Base-by-base conservation (phyloP, 2,888 invertebrate species). In the Xestia sexstrigata region DNA sequence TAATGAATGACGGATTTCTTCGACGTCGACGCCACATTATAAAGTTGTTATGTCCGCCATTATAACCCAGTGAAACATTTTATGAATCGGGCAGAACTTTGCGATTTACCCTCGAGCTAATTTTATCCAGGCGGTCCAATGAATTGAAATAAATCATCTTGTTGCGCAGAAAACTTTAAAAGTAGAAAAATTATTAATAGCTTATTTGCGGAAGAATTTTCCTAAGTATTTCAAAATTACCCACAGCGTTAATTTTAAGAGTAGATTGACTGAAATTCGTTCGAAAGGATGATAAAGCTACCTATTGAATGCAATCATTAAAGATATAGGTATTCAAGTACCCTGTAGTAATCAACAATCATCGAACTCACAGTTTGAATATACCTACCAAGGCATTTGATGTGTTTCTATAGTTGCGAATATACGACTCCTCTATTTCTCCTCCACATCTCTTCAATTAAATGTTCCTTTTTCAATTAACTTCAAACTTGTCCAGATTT, bases 1-100 rank as follows among this genome's bases (percentile, higher is more conserved):
- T 87, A 86, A 82, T 85, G 69, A 82, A 85, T 87, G 85, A 85
- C 63, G 79, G 71, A 87, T 85, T 79, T 75, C 76, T 87, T 79
- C 9, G 20, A 74, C 75, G 81, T 74, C 60, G 58, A 65, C 58
- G 55, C 42, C 30, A 74, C 49, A 63, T 63, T 78, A 85, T 84
- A 30, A 65, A 79, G 71, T 76, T 79, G 80, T 85, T 71, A 71
- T 62, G 71, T 75, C 55, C 30, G 62, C 65, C 67, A 81, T 87
- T 78, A 76, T 67, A 39, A 30, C 45, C 4, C 39, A 39, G 55
- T 66, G 49, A 78, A 73, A 55, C 17, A 58, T 83, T 82, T 82
- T 63, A 30, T 58, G 23, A 47, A 60, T 17, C 17, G 23, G n/a
- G 45, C 52, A 39, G 42, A n/a, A 58, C 68, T 83, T 70, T 39